Percentiles rank a stretch among this genome's conserved stretches.
Evolutionary conservation across 2,797 vertebrate species (phyloP).

Genomic region (Pempheris klunzingeri): DNA sequence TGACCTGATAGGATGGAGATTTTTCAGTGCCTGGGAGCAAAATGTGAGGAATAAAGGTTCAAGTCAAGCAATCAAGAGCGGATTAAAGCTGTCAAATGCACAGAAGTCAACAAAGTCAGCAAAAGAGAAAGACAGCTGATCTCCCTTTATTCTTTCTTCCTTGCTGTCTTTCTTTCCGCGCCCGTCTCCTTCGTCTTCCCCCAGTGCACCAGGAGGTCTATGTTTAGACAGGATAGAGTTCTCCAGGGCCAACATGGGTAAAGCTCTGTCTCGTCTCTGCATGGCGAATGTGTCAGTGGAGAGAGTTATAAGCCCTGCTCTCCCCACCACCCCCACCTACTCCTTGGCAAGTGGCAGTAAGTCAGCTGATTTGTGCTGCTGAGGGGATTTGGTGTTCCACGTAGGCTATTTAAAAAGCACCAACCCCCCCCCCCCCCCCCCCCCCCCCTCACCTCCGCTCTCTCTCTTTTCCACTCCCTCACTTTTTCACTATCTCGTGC

Average conservation of each 20-base stretch:
- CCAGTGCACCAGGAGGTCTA: conserved; percentile 67
- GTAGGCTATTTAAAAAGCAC: conserved; percentile 86
- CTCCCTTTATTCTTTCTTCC: conserved; percentile 32
- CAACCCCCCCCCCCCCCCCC: conserved; percentile 55
- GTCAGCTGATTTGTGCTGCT: conserved; percentile 84
- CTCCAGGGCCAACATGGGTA: conserved; percentile 63
- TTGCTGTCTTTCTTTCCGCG: conserved; percentile 17
- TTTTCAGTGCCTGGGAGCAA: background rate
- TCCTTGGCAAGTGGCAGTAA: conserved; percentile 81
- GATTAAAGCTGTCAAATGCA: conserved; percentile 13
- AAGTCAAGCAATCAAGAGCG: background rate
- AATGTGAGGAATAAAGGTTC: background rate
- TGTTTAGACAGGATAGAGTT: conserved; percentile 80
- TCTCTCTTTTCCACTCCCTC: conserved; percentile 55
- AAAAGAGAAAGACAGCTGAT: conserved; percentile 21
- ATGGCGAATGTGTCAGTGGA: conserved; percentile 70
- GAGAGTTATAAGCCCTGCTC: conserved; percentile 72
- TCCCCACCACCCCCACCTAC: conserved; percentile 55
- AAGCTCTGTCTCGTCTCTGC: conserved; percentile 67
- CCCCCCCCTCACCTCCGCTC: conserved; percentile 51
- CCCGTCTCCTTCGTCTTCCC: conserved; percentile 44
- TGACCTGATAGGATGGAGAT: background rate
- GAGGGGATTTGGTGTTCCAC: conserved; percentile 86
- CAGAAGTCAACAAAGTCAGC: conserved; percentile 4
- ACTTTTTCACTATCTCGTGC: conserved; percentile 61